A percentile compares a stretch with the other conserved stretches of the same genome.
Conservation (phyloP, 2,888 invertebrate species). For the Bombyx huttoni region DNA sequence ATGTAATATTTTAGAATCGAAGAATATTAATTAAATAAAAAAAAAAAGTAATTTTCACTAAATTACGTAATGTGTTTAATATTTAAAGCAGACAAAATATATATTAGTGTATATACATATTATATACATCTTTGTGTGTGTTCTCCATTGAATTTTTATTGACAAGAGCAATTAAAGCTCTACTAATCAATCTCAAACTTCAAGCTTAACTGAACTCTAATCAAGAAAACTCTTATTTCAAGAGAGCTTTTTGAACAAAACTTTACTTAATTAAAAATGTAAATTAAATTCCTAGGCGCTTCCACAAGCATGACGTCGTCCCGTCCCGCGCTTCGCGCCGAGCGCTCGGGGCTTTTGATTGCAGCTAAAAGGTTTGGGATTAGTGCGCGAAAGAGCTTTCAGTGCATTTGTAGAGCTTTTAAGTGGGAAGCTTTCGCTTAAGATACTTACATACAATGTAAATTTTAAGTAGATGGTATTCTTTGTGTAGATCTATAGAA, state of each 20-base stretch:
- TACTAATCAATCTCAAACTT: slow-evolving; percentile 73
- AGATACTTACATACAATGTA: slow-evolving; percentile 72
- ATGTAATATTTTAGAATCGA: too few species aligned
- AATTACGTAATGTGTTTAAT: too few species aligned
- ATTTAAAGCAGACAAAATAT: too few species aligned
- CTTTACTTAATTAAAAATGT: slow-evolving; percentile 74
- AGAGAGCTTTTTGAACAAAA: slow-evolving; percentile 72
- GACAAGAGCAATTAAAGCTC: slow-evolving; percentile 69
- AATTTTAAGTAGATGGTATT: slow-evolving; percentile 49
- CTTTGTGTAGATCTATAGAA: slow-evolving; percentile 25
- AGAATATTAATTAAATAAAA: too few species aligned
- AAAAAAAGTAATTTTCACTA: too few species aligned
- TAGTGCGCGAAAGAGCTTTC: slow-evolving; percentile 74
- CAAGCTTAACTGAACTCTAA: slow-evolving; percentile 69
- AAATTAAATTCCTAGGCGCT: slow-evolving; percentile 72
- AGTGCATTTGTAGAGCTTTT: slow-evolving; percentile 74
- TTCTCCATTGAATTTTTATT: slow-evolving; percentile 16
- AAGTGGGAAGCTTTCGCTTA: slow-evolving; percentile 73
- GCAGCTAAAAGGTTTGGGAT: slow-evolving; percentile 74
- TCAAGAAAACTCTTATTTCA: slow-evolving; percentile 72
- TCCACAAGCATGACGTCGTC: slow-evolving; percentile 66
- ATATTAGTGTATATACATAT: too few species aligned
- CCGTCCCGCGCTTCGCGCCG: slow-evolving; percentile 23
- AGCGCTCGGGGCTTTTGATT: slow-evolving; percentile 70
- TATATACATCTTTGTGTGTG: slow-evolving; percentile 1